A percentile compares a stretch with the other conserved stretches of the same genome.
These are phyloP conservation scores for Netelia inedita DNA, from an alignment of 2,888 invertebrate genomes.

Conservation along the genomic window DNA sequence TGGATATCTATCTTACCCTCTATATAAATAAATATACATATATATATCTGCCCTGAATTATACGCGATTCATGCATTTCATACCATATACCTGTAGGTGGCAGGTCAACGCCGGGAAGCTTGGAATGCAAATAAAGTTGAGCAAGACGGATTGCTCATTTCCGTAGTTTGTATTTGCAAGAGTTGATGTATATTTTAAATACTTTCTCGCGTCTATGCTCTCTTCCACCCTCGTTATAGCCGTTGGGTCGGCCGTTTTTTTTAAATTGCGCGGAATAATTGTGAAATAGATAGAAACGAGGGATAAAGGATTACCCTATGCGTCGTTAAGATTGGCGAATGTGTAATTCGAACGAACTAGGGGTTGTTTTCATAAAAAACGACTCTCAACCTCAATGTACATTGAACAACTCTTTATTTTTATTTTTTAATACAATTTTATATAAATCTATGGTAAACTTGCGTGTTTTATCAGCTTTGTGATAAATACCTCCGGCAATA, in stretches of 20 bases:
- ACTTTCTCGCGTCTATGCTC: not conserved
- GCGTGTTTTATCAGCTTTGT: too few species aligned
- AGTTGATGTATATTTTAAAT: not conserved
- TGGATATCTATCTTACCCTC: not conserved
- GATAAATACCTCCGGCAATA: too few species aligned
- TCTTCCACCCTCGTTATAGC: not conserved
- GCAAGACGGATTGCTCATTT: not conserved
- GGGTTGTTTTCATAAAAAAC: too few species aligned
- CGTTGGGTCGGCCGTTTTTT: not conserved
- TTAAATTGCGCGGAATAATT: not conserved
- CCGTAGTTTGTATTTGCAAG: not conserved
- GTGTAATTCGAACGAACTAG: too few species aligned
- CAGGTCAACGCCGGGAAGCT: not conserved
- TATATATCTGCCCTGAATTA: not conserved
- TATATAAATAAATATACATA: not conserved
- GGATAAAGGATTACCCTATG: not conserved
- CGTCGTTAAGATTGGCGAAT: too few species aligned
- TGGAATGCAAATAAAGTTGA: constrained; percentile 7
- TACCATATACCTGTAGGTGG: not conserved
- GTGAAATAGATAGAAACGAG: not conserved
- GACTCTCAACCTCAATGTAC: too few species aligned
- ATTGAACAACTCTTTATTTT: too few species aligned
- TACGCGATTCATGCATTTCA: not conserved
- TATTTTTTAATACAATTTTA: too few species aligned
- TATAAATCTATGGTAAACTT: too few species aligned